These are phyloP conservation scores for Gambelia wislizenii DNA, from an alignment of 2,797 vertebrate species.

Conservation along the genomic window DNA sequence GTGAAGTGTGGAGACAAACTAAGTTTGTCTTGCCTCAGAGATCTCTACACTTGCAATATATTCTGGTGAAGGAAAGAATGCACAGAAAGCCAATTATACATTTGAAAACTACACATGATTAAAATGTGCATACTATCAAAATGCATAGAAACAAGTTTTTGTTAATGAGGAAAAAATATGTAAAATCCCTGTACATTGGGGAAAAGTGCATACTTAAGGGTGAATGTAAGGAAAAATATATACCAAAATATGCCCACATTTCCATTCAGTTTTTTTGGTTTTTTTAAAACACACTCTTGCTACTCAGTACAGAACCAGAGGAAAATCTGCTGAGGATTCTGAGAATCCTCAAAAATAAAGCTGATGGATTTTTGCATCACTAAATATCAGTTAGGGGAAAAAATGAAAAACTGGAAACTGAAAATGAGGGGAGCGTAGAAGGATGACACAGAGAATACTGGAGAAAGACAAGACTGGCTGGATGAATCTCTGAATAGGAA, in stretches of 20 bases:
- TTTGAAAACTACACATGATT: no score
- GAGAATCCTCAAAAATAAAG: background rate
- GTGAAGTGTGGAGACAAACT: background rate
- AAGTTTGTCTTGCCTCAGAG: background rate
- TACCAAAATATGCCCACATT: background rate
- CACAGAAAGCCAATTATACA: background rate
- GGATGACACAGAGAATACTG: background rate
- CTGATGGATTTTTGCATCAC: background rate
- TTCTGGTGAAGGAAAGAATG: background rate
- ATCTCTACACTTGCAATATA: background rate
- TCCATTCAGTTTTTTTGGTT: no score
- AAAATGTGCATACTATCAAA: no score
- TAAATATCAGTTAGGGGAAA: background rate
- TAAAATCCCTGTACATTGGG: no score
- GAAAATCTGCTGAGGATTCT: background rate
- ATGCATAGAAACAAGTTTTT: no score
- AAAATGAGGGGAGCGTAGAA: background rate
- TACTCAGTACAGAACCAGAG: background rate
- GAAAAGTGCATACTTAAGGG: no score
- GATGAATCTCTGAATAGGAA: background rate
- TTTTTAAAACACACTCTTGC: background rate
- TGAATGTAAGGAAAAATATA: no score
- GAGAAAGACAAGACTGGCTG: background rate
- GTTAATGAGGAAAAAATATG: no score
- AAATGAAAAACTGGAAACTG: background rate